Base-by-base conservation (phyloP, 1,140 invertebrate species). In the Phortica variegata region DNA sequence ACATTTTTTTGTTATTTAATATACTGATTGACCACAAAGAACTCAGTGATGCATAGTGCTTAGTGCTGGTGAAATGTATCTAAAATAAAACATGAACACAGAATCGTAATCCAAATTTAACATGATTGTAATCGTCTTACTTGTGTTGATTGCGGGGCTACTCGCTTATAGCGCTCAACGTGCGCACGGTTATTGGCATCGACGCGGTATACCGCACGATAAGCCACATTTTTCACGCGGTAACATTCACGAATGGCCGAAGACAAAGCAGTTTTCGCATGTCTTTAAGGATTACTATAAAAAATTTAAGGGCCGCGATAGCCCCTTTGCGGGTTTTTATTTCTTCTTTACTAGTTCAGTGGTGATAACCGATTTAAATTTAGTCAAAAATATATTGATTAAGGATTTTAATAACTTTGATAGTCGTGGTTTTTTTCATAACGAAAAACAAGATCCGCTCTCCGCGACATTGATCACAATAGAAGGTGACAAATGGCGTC, bases 371-470 rank as follows among this genome's bases (percentile, higher is more conserved):
- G 77, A 77, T 54, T 65, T 65, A 6, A 77, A 79, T 19, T 49
- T 82, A 33, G 77, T 80, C 3, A 81, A 81, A 51, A 60, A 62
- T 16, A 68, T 84, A 10, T 52, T 82, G 10, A 76, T 82, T 12
- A 80, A 78, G 54, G 80, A 84, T 60, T 82, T 79, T 53, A 58
- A 76, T 13, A 56, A 78, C 58, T 82, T 81, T 48, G 61, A 76
- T 53, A 76, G 79, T 1, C 75, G 79, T 40, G 75, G 77, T 3
- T 70, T 33, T 17, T 78, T 40, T 78, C 10, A 26, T 26, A 76
- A 79, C 41, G 73, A 77, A 31, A 60, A 77, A 5, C 53, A 77
- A 32, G 79, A 82, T 18, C 68, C 80, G 17, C 36, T 82, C 9
- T 56, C 62, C 18, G 73, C 60, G 40, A 75, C 79, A 56, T 53